Conservation (phyloP, 1,140 invertebrate species). For the Drosophila nasuta region DNA sequence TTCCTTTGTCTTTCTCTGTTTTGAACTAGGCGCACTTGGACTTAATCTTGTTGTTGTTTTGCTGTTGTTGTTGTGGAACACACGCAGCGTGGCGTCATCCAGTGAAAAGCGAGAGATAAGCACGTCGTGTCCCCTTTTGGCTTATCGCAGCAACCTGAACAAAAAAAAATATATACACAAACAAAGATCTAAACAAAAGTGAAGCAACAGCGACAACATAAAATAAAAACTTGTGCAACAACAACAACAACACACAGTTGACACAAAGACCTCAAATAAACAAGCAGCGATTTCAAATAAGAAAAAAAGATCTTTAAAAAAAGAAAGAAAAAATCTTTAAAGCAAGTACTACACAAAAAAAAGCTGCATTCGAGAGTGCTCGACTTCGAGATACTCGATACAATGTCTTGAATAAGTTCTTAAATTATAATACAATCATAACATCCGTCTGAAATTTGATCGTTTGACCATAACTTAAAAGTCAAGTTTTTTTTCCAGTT, state of each 20-base stretch:
- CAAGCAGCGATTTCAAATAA: constrained; percentile 70
- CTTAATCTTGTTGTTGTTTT: neutral
- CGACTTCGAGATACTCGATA: too few species aligned
- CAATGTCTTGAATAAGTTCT: too few species aligned
- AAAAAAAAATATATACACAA: constrained; percentile 17
- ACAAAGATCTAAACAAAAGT: constrained; percentile 61
- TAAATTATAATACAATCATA: too few species aligned
- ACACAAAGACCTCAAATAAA: constrained; percentile 82
- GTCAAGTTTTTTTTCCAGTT: too few species aligned
- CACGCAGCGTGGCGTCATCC: constrained; percentile 52
- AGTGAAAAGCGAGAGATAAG: constrained; percentile 70
- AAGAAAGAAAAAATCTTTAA: constrained; percentile 38
- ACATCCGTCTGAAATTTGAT: too few species aligned
- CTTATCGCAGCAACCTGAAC: constrained; percentile 66
- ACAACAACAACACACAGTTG: constrained; percentile 48
- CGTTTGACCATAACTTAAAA: too few species aligned
- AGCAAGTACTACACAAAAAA: too few species aligned
- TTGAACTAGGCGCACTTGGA: constrained; percentile 7
- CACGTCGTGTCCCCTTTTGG: constrained; percentile 55
- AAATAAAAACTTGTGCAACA: constrained; percentile 64
- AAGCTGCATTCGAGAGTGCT: too few species aligned
- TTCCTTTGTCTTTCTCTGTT: constrained; percentile 7
- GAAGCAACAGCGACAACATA: constrained; percentile 51
- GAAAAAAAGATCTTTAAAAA: constrained; percentile 44
- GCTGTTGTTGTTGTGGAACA: constrained; percentile 22